Conservation (phyloP, 2,113 vertebrate species). For the Ctenodactylus gundi region DNA sequence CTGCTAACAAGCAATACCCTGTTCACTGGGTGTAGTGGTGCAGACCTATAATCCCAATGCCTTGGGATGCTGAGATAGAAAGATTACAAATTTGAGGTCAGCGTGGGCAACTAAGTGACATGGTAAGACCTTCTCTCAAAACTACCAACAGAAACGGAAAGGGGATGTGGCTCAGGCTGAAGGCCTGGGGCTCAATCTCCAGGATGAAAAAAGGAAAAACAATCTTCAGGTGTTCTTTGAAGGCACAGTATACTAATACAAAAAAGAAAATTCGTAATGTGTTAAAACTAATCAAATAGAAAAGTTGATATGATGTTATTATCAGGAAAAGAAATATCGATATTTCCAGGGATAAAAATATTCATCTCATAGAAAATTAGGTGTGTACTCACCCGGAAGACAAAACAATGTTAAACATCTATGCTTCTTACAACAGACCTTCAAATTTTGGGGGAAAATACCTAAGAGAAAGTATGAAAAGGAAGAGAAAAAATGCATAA, state of each 20-base stretch:
- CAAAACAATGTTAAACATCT: not conserved
- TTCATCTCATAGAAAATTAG: not conserved
- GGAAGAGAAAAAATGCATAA: not conserved
- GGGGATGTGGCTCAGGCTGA: too few relatives aligned
- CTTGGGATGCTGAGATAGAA: too few relatives aligned
- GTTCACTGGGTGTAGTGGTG: too few relatives aligned
- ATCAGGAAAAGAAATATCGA: not conserved
- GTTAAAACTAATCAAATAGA: slow-evolving; percentile 3
- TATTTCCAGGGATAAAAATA: not conserved
- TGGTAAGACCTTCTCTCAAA: too few relatives aligned
- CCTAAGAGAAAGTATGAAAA: not conserved
- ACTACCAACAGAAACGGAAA: too few relatives aligned
- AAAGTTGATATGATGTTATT: not conserved
- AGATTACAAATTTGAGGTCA: too few relatives aligned
- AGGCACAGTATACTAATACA: not conserved
- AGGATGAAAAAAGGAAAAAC: too few relatives aligned
- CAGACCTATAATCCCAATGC: too few relatives aligned
- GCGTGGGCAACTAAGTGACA: too few relatives aligned
- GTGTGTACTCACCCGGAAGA: not conserved
- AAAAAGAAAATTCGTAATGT: not conserved
- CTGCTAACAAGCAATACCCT: not conserved
- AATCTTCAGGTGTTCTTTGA: too few relatives aligned
- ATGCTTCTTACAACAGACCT: not conserved
- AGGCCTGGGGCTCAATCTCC: too few relatives aligned
- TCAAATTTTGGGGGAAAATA: not conserved